Base-by-base conservation (phyloP, 2,888 invertebrate genomes). In the Pristionchus fissidentatus region DNA sequence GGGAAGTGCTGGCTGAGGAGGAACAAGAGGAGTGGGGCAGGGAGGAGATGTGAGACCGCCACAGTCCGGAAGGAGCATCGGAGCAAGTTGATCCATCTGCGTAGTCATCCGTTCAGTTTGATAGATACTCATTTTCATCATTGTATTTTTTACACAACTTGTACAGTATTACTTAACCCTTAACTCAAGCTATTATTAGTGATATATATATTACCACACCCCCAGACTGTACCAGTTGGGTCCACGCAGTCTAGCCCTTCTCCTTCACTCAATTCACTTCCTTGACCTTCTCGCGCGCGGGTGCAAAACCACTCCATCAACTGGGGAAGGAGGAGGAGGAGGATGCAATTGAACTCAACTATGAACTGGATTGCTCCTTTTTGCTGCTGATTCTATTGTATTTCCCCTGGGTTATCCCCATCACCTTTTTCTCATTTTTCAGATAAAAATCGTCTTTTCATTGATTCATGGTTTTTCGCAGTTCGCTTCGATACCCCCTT, bases 1-100 rank as follows among this genome's bases (percentile, higher is more conserved):
- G 29, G 91, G 90, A 35, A 91, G 87, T 19, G 38, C 82, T 8
- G 85, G 52, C 15, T 84, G 70, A 22, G 84, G 79, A 3, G 84
- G 52, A 83, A 83, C 22, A 75, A 83, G 35, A 60, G 57, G n/a
- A 79, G 84, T 43, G 83, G 80, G 32, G 77, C 70, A 60, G 26
- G 41, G 32, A 41, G 70, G n/a, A 38, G 49, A 60, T 55, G 29
- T 55, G n/a, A 77, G 55, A n/a, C 26, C 32, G 38, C 32, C 32
- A 35, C 29, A 22, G 32, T 55, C 79, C 3, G 79, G 38, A 22
- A 79, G 41, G 57, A 79, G 41, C 4, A 79, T 55, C 1, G 57
- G 38, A 26, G 55, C 46, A 26, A 79, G 15, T 57, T 79, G 57
- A 22, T 79, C 79, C 79, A 79, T 79, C 79, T 79, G 26, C n/a